Conservation (phyloP, 2,888 invertebrate genomes). For the Campopleginae sp. region DNA sequence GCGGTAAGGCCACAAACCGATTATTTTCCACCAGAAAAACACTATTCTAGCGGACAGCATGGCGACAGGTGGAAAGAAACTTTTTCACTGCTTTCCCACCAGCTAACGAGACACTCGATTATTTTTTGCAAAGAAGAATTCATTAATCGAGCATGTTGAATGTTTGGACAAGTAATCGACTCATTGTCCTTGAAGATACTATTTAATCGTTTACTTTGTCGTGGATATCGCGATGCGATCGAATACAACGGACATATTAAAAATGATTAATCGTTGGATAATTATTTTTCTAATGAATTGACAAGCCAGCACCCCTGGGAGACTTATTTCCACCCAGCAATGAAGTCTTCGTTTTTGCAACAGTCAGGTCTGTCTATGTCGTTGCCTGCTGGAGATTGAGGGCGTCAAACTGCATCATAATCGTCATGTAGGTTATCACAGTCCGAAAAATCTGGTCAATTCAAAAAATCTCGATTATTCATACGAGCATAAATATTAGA, state of each 20-base stretch:
- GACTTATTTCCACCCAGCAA: neutral
- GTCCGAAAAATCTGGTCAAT: constrained; percentile 57
- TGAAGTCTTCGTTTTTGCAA: neutral
- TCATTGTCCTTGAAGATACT: constrained; percentile 1
- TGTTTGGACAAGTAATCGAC: constrained; percentile 30
- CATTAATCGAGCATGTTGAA: constrained; percentile 11
- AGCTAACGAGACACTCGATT: neutral
- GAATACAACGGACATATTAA: neutral
- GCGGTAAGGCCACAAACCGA: constrained; percentile 53
- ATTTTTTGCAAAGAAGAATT: neutral
- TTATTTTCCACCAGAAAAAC: constrained; percentile 48
- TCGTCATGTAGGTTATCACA: constrained; percentile 61
- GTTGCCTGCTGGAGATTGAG: neutral
- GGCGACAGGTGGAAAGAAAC: neutral
- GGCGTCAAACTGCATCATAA: constrained; percentile 66
- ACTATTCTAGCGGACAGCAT: constrained; percentile 25
- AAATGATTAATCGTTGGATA: constrained; percentile 13
- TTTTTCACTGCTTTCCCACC: neutral
- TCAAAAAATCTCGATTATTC: neutral
- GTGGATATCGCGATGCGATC: neutral
- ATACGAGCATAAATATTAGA: neutral
- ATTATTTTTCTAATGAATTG: constrained; percentile 10
- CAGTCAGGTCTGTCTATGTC: neutral
- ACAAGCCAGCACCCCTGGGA: neutral
- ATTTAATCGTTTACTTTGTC: constrained; percentile 15